Evolutionary conservation across 2,797 vertebrate genomes (phyloP).

Genomic region (Trichosurus vulpecula): DNA sequence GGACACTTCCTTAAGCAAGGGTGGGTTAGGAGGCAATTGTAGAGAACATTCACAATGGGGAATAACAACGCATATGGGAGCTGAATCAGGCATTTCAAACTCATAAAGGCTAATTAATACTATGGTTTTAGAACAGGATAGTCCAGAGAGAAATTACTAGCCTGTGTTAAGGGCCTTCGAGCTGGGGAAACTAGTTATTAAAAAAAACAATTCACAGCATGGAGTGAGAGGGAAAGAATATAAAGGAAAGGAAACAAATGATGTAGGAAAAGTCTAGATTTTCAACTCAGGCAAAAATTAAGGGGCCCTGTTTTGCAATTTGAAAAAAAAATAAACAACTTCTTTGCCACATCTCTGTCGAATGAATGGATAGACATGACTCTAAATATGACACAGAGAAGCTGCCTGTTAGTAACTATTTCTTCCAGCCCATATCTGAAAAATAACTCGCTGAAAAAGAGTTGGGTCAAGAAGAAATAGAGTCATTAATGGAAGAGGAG

Average conservation of each 20-base stretch:
- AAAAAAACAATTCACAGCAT: constrained; percentile 43
- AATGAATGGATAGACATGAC: not conserved
- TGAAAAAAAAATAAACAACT: constrained; percentile 32
- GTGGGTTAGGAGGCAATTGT: not conserved
- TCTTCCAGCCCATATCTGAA: not conserved
- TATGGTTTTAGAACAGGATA: constrained; percentile 26
- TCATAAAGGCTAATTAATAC: constrained; percentile 60
- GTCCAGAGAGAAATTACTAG: constrained; percentile 66
- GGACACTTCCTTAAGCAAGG: not conserved
- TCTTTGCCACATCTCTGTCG: constrained; percentile 14
- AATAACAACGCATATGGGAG: not conserved
- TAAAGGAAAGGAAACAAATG: constrained; percentile 14
- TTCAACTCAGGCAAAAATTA: constrained; percentile 53
- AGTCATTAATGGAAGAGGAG: not conserved
- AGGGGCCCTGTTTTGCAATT: constrained; percentile 51
- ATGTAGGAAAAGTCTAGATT: constrained; percentile 22
- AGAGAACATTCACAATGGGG: not conserved
- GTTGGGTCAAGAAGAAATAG: not conserved
- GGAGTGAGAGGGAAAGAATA: constrained; percentile 48
- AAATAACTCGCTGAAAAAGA: not conserved
- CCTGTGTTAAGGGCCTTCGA: constrained; percentile 36
- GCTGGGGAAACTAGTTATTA: constrained; percentile 71
- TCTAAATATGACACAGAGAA: not conserved
- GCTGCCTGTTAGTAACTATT: not conserved
- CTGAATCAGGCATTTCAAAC: constrained; percentile 56